phyloP scores from a whole-genome alignment of 2,113 vertebrate species.

The Microcebus tavaratra region DNA sequence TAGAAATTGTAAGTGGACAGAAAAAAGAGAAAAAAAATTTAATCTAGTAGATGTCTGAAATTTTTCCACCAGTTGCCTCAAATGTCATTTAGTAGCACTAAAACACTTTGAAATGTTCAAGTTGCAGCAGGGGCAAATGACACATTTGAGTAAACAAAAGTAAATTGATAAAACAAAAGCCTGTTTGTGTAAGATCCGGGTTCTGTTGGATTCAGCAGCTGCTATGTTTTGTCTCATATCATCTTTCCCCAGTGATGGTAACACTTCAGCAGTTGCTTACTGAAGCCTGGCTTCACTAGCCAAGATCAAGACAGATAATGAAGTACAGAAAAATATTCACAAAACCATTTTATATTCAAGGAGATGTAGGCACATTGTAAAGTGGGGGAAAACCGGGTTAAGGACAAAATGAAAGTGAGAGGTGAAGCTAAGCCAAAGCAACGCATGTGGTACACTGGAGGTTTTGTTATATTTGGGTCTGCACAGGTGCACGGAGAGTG shows the following conservation, averaged over 20 bases:
- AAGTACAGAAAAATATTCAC: not conserved
- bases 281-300: not conserved
- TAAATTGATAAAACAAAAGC: not conserved
- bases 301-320: not conserved
- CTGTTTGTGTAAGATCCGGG: not conserved
- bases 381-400: not conserved
- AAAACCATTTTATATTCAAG: not conserved
- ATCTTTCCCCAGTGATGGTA: not conserved
- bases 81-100: not conserved
- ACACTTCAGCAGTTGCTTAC: not conserved
- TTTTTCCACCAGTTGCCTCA: not conserved
- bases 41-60: not conserved
- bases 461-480: not conserved
- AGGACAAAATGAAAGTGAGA: not conserved
- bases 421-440: not conserved
- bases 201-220: not conserved
- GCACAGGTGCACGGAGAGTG: not conserved
- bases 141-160: not conserved
- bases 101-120: not conserved
- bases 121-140: not conserved
- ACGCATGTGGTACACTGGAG: not conserved
- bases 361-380: not conserved
- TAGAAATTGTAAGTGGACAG: not conserved
- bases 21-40: not conserved
- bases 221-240: not conserved